Conservation (phyloP, 53 echinoderm and acorn worm genomes). For the Astropecten irregularis region DNA sequence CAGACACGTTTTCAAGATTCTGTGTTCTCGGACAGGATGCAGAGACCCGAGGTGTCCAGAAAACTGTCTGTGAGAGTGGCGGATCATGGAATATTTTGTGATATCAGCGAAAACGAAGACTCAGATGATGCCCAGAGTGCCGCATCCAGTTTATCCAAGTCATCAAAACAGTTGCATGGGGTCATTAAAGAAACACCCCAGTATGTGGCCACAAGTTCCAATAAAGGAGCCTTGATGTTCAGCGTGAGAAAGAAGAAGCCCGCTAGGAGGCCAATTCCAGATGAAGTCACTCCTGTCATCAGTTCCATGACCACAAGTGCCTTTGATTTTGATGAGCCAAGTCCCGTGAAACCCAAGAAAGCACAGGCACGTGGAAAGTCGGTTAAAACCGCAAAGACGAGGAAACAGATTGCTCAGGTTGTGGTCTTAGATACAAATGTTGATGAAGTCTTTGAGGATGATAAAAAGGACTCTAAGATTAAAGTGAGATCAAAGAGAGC, state of each 20-base stretch:
- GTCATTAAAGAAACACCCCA: slow-evolving; percentile 19
- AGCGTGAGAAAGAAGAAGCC: slow-evolving; percentile 57
- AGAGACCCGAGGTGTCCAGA: slow-evolving; percentile 78
- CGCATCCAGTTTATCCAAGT: neutral
- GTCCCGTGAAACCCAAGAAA: slow-evolving; percentile 53
- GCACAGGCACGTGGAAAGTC: slow-evolving; percentile 1
- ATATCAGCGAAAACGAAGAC: slow-evolving; percentile 64
- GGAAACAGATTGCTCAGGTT: slow-evolving; percentile 2
- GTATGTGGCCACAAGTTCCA: slow-evolving; percentile 44
- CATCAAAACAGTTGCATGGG: neutral
- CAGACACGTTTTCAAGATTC: slow-evolving; percentile 27
- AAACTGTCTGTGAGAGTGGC: slow-evolving; percentile 57
- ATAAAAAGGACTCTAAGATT: neutral
- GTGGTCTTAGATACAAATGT: slow-evolving; percentile 24
- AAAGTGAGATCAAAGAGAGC: neutral
- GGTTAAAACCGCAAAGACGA: slow-evolving; percentile 2
- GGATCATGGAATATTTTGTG: slow-evolving; percentile 82
- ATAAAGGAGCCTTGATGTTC: slow-evolving; percentile 64
- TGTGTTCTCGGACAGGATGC: slow-evolving; percentile 32
- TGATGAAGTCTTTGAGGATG: slow-evolving; percentile 29
- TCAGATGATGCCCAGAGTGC: neutral
- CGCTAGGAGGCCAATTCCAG: neutral
- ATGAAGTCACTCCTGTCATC: slow-evolving; percentile 1
- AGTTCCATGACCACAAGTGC: slow-evolving; percentile 15
- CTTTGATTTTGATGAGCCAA: slow-evolving; percentile 62